Percentiles rank a stretch among this genome's conserved stretches.
phyloP scores from a whole-genome alignment of 2,888 invertebrate genomes.

The Ophioninae sp. region DNA sequence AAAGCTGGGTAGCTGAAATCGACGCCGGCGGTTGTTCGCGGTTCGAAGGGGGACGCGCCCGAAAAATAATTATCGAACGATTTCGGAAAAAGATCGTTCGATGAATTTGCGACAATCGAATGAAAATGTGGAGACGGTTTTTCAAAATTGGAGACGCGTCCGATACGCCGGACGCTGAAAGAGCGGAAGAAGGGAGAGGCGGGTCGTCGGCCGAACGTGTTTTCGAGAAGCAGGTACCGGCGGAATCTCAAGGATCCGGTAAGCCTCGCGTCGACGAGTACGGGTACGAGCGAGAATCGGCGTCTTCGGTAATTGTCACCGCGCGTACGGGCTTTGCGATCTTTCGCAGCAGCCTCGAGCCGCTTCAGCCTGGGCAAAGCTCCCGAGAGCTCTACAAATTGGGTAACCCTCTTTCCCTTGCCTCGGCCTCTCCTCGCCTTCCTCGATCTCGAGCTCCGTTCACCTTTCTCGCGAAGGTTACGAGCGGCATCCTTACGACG shows the following conservation, averaged over 20 bases:
- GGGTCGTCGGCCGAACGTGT: slow-evolving; percentile 15
- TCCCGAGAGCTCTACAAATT: slow-evolving; percentile 55
- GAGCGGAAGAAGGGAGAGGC: not conserved
- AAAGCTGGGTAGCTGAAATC: too few species aligned
- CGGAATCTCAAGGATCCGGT: slow-evolving; percentile 26
- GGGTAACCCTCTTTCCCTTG: slow-evolving; percentile 30
- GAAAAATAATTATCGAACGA: too few species aligned
- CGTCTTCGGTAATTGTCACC: slow-evolving; percentile 48
- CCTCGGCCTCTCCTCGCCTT: not conserved
- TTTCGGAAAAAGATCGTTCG: too few species aligned
- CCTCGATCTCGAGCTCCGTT: slow-evolving; percentile 7
- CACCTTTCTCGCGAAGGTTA: not conserved
- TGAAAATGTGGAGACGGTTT: too few species aligned
- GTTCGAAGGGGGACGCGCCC: too few species aligned
- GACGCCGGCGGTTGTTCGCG: too few species aligned
- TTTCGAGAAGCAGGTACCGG: not conserved
- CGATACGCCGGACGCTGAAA: not conserved
- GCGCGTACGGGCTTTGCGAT: slow-evolving; percentile 24
- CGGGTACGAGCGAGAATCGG: slow-evolving; percentile 15
- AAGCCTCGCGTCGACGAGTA: slow-evolving; percentile 38
- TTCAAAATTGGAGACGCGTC: not conserved
- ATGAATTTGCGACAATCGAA: too few species aligned
- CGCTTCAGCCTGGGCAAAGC: slow-evolving; percentile 43
- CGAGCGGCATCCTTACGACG: slow-evolving; percentile 23
- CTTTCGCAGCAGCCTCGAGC: slow-evolving; percentile 15